Evolutionary conservation across 2,113 vertebrate genomes (phyloP).

Genomic region (Tursiops truncatus): DNA sequence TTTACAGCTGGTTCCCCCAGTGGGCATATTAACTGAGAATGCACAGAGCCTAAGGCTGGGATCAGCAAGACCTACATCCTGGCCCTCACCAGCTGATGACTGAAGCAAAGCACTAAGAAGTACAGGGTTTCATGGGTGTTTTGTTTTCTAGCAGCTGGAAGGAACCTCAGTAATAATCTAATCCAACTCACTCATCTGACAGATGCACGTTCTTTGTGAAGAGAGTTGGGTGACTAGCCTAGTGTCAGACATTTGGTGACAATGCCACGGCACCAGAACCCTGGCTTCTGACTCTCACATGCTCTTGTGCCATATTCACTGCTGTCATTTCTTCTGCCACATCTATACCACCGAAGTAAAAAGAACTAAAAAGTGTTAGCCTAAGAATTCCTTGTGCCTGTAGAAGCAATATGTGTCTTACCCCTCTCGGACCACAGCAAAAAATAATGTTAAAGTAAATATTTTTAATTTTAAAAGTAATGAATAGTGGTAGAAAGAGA

Average conservation of each 20-base stretch:
- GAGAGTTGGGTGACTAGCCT: not conserved
- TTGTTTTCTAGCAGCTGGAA: not conserved
- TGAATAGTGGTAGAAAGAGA: not conserved
- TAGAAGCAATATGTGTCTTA: not conserved
- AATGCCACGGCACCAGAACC: not conserved
- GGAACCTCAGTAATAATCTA: not conserved
- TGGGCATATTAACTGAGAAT: not conserved
- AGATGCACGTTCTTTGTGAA: not conserved
- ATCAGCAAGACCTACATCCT: not conserved
- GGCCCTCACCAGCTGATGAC: not conserved
- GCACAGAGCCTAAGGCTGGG: not conserved
- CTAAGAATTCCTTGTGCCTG: not conserved
- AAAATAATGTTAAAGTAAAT: not conserved
- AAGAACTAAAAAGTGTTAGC: not conserved
- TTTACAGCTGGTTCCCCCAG: not conserved
- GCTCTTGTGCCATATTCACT: not conserved
- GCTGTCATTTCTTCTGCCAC: not conserved
- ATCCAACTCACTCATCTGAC: not conserved
- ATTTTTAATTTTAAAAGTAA: not conserved
- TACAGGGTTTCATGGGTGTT: not conserved
- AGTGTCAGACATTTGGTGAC: too few relatives aligned
- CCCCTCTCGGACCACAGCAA: not conserved
- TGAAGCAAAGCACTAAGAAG: not conserved
- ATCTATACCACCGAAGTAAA: not conserved
- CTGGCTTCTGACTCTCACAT: not conserved